Base-by-base conservation (phyloP, 2,888 invertebrate genomes). In the Imbricaverruca yamaguchii region DNA sequence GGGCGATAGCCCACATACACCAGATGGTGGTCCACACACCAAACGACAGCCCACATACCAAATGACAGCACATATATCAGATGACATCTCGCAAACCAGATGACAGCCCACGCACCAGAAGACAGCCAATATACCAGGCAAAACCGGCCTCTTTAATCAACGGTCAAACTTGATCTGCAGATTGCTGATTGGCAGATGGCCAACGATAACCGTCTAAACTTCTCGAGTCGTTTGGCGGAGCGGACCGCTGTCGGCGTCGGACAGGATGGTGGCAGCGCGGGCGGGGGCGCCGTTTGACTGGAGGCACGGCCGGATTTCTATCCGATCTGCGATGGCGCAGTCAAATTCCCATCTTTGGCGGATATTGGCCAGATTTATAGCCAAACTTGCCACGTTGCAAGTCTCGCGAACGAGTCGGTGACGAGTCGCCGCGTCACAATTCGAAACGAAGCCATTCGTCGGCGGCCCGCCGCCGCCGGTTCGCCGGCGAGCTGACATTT, bases 91-190 rank as follows among this genome's bases (percentile, higher is more conserved):
- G 9, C 74, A 9, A 10, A 61, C n/a, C 23, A n/a, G 65, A 23
- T 21, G 74, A 55, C 74, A 18, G 74, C 53, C 9, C 55, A 39
- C 18, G 21, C 21, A 18, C 21, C 39, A 39, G 39, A 39, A 3
- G 39, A 39, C 39, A 39, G 39, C 4, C 39, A 4, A 39, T 39
- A 39, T 4, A 39, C 39, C 39, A 39, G 39, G 39, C 39, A 39
- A 39, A 39, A 4, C 39, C 39, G 39, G 9, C 74, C 21, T 53
- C 74, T 65, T 18, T 74, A 74, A 74, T 74, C 74, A 74, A 11
- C 74, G 55, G 74, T 53, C 74, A 74, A 74, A 74, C 74, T 74
- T 53, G 74, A 74, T 74, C 74, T 74, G 74, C 74, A 74, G 74
- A 74, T 74, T 74, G 74, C 55, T 74, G 74, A 74, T 74, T 74